Percentiles rank a stretch among this genome's conserved stretches.
Conservation (phyloP, 2,888 invertebrate genomes). For the Latrodectus hesperus region DNA sequence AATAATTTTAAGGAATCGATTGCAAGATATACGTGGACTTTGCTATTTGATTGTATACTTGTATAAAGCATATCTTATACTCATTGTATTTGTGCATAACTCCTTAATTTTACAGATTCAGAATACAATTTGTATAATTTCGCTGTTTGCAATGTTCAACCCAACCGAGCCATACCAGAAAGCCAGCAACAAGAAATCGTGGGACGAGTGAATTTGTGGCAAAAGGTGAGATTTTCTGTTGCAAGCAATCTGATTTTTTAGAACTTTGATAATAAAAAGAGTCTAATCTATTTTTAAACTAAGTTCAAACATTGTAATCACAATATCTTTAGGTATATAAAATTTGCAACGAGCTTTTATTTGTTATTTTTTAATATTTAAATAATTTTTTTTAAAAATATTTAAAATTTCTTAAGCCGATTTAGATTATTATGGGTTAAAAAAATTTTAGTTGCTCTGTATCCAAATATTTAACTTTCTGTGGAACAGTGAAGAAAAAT, state of each 20-base stretch:
- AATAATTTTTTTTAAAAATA: too few species aligned
- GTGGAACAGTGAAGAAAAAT: too few species aligned
- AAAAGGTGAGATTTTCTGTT: conserved; percentile 42
- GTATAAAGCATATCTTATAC: neutral
- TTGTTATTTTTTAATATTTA: too few species aligned
- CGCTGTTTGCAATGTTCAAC: conserved; percentile 56
- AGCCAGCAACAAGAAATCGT: conserved; percentile 55
- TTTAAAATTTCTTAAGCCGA: too few species aligned
- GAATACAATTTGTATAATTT: conserved; percentile 58
- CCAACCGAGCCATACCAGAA: conserved; percentile 55
- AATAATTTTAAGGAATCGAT: too few species aligned
- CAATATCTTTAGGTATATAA: too few species aligned
- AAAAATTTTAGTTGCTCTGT: too few species aligned
- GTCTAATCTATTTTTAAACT: too few species aligned
- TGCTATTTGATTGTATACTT: neutral
- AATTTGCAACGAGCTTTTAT: too few species aligned
- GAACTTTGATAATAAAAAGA: neutral
- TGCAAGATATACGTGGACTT: neutral
- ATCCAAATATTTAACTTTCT: too few species aligned
- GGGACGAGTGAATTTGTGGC: conserved; percentile 55
- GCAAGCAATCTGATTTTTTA: neutral
- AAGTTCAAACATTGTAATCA: too few species aligned
- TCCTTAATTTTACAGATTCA: conserved; percentile 14
- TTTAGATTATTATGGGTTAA: too few species aligned
- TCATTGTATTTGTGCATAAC: neutral